A percentile compares a stretch with the other conserved stretches of the same genome.
phyloP scores from a whole-genome alignment of 2,113 vertebrate genomes.

The Macaca fascicularis region DNA sequence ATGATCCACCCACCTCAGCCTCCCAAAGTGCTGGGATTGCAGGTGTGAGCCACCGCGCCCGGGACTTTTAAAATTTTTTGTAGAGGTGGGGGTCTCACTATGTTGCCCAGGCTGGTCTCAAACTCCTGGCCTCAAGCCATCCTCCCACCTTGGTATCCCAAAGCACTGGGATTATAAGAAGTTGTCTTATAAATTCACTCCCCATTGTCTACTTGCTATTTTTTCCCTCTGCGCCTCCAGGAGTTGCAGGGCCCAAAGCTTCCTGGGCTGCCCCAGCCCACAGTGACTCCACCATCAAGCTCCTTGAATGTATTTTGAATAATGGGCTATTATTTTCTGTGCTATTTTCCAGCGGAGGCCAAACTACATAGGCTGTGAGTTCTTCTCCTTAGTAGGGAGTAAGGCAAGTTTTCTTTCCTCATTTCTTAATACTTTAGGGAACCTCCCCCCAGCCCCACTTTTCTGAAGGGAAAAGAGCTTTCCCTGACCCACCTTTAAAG shows the following conservation, averaged over 20 bases:
- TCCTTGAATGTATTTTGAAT: conserved; percentile 77
- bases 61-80: too few relatives aligned
- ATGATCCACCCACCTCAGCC: too few relatives aligned
- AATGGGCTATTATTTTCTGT: conserved; percentile 73
- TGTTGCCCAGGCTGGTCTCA: too few relatives aligned
- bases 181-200: too few relatives aligned
- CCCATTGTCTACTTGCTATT: accelerated
- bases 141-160: too few relatives aligned
- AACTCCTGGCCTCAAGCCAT: too few relatives aligned
- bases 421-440: not conserved
- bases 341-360: conserved; percentile 71
- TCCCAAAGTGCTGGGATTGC: too few relatives aligned
- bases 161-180: not conserved
- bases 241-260: not conserved
- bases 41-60: too few relatives aligned
- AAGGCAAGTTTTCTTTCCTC: not conserved
- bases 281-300: conserved; percentile 51
- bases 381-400: conserved; percentile 57
- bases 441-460: accelerated
- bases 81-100: too few relatives aligned
- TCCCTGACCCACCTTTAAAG: not conserved
- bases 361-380: conserved; percentile 32
- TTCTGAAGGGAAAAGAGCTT: too few relatives aligned
- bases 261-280: not conserved
- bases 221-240: not conserved